phyloP scores from a whole-genome alignment of 2,113 vertebrate genomes.

The Rhabdomys dilectus region DNA sequence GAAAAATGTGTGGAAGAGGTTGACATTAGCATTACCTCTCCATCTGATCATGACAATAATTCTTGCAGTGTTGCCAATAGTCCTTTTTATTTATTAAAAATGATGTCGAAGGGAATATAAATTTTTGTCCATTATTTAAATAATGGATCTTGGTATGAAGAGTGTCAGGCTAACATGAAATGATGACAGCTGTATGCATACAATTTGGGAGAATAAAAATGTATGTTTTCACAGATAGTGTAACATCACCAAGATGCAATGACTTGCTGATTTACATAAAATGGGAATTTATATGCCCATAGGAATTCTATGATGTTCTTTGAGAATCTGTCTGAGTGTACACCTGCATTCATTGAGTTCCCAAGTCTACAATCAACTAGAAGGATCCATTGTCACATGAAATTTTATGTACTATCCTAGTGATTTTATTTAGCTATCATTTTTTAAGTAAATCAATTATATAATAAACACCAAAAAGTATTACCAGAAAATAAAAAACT shows the following conservation, averaged over 20 bases:
- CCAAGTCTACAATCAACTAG: background rate
- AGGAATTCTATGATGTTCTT: slow-evolving; percentile 51
- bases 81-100: background rate
- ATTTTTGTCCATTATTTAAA: slow-evolving; percentile 42
- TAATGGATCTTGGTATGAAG: slow-evolving; percentile 6
- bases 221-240: slow-evolving; percentile 47
- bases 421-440: slow-evolving; percentile 8
- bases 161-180: slow-evolving; percentile 45
- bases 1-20: background rate
- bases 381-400: slow-evolving; percentile 6
- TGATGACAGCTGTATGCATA: background rate
- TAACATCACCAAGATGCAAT: slow-evolving; percentile 60
- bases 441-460: slow-evolving; percentile 42
- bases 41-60: slow-evolving; percentile 7
- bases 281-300: slow-evolving; percentile 46
- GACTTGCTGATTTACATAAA: slow-evolving; percentile 65
- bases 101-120: slow-evolving; percentile 15
- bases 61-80: background rate
- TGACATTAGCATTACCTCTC: background rate
- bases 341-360: slow-evolving; percentile 55
- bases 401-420: background rate
- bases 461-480: slow-evolving; percentile 40
- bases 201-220: slow-evolving; percentile 69
- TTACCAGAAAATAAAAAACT: slow-evolving; percentile 30
- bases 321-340: slow-evolving; percentile 57